These are phyloP conservation scores for Perizoma affinitatum DNA, from an alignment of 2,888 invertebrate species.

Conservation along the genomic window DNA sequence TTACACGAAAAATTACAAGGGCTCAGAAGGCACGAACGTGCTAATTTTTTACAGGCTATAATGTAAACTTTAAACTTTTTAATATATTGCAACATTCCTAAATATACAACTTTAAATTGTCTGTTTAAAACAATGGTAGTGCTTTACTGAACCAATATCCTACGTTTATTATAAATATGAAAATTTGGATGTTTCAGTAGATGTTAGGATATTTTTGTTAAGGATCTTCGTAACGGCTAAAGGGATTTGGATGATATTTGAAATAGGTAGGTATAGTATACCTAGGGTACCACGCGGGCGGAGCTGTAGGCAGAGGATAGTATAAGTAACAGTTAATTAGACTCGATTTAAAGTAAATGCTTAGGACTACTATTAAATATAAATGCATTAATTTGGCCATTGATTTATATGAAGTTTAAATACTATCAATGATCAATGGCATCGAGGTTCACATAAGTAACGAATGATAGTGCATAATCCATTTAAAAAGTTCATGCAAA, in stretches of 20 bases:
- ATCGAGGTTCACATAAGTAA: conserved; percentile 36
- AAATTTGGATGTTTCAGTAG: no score
- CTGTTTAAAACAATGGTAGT: no score
- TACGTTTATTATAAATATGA: no score
- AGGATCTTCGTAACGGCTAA: no score
- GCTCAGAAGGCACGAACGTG: conserved; percentile 55
- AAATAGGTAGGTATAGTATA: no score
- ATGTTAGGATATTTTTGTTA: no score
- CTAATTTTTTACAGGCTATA: conserved; percentile 26
- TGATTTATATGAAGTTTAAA: conserved; percentile 34
- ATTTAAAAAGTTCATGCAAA: conserved; percentile 20
- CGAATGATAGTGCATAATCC: conserved; percentile 29
- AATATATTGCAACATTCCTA: conserved; percentile 19
- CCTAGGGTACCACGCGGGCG: no score
- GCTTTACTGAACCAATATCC: no score
- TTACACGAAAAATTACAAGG: no score
- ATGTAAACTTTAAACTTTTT: conserved; percentile 18
- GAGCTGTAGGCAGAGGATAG: no score
- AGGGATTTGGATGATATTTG: no score
- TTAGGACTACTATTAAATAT: conserved; percentile 59
- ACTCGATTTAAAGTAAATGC: conserved; percentile 41
- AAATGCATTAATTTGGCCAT: conserved; percentile 64
- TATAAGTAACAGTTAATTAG: not conserved
- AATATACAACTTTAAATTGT: conserved; percentile 6
- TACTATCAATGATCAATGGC: conserved; percentile 29